phyloP scores from a whole-genome alignment of 2,888 invertebrate genomes.

The Acleris laterana region DNA sequence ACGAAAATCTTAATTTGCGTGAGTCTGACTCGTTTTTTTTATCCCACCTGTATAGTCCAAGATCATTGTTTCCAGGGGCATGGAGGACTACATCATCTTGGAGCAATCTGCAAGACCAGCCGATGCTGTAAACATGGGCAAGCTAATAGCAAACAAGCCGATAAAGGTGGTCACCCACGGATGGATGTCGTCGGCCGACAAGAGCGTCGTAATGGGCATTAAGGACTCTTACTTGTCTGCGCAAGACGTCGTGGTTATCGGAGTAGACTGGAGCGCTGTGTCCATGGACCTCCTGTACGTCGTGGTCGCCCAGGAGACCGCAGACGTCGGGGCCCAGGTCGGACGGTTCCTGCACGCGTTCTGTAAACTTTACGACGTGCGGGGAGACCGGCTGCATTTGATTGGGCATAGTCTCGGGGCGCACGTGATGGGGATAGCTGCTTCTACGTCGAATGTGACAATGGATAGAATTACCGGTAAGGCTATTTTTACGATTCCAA shows the following conservation, averaged over 20 bases:
- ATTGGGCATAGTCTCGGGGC: constrained; percentile 68
- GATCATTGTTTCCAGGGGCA: constrained; percentile 43
- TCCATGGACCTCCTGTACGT: constrained; percentile 58
- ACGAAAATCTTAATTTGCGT: no score
- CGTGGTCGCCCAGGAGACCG: constrained; percentile 57
- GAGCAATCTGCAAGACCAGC: constrained; percentile 46
- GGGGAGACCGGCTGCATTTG: constrained; percentile 56
- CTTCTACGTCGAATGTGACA: constrained; percentile 44
- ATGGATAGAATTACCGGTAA: constrained; percentile 58
- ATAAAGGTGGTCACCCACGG: constrained; percentile 81
- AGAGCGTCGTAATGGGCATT: constrained; percentile 58
- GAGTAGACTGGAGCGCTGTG: constrained; percentile 67
- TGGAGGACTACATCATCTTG: constrained; percentile 49
- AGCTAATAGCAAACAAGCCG: constrained; percentile 46
- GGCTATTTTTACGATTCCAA: background rate
- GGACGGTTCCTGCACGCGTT: constrained; percentile 54
- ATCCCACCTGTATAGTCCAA: no score
- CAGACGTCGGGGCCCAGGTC: constrained; percentile 49
- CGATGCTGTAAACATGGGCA: constrained; percentile 28
- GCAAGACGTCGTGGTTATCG: constrained; percentile 69
- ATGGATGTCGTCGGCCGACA: constrained; percentile 73
- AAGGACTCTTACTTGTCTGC: constrained; percentile 69
- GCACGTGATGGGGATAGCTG: constrained; percentile 66
- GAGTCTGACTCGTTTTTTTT: no score
- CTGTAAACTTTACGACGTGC: constrained; percentile 47